Base-by-base conservation (phyloP, 2,113 vertebrate species). In the Prionailurus bengalensis region DNA sequence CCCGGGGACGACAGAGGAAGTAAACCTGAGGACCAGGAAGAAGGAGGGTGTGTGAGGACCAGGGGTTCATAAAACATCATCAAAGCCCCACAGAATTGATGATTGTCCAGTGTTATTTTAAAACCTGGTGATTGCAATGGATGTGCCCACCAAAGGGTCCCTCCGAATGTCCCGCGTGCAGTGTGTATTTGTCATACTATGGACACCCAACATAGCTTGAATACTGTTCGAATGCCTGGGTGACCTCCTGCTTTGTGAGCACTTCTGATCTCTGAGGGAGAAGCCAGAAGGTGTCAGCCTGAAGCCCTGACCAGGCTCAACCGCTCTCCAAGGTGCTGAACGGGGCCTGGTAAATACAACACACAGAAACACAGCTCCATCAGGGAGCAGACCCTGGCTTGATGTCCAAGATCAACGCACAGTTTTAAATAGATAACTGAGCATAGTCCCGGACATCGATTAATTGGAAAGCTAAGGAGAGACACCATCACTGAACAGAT, bases 101-200 rank as follows among this genome's bases (percentile, higher is more conserved):
- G 31, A 33, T 12, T 7, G 14, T 16, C 31, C 65, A 66, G 2
- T n/a, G 1, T 4, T 36, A 10, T 42, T 45, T 53, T 33, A 36
- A 29, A 55, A 25, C 9, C 9, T 16, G 63, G 5, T 21, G 51
- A 13, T 17, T 55, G 7, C 14, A 25, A 16, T 1, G 7, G 15
- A 3, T 27, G 48, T 10, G 11, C 1, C 31, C 31, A 17, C 48
- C 3, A 3, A 3, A 27, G 33, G 19, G 13, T 7, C 15, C 36
- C 23, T 29, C 25, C 14, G 14, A 39, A 13, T 5, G 25, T 4
- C 10, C 39, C 4, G 3, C 3, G 8, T 14, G 2, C 0, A 2
- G 1, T 13, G 8, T 11, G 3, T n/a, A 10, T 5, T n/a, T 51
- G 4, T 4, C 14, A 16, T 1, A 1, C 21, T 1, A 0, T n/a